These are phyloP conservation scores for Torymus auratus DNA, from an alignment of 2,888 invertebrate genomes.

Conservation along the genomic window DNA sequence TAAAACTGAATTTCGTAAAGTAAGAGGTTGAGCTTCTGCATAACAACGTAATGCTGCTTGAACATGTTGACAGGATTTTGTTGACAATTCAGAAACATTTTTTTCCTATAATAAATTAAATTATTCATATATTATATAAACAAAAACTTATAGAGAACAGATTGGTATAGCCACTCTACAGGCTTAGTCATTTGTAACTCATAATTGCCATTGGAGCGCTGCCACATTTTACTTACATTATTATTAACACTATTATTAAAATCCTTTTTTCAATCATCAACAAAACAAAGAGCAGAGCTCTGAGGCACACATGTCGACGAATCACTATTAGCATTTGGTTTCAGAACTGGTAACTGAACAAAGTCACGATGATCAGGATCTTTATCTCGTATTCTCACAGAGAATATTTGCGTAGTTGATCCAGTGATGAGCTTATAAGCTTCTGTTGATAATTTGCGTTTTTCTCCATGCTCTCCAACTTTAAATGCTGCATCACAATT, in stretches of 20 bases:
- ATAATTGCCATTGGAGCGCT: too few species aligned
- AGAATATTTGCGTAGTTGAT: slow-evolving; percentile 81
- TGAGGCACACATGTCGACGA: slow-evolving; percentile 74
- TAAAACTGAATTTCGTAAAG: slow-evolving; percentile 81
- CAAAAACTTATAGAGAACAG: too few species aligned
- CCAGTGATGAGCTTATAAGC: slow-evolving; percentile 83
- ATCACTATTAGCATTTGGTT: slow-evolving; percentile 73
- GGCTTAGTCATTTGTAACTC: too few species aligned
- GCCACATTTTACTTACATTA: too few species aligned
- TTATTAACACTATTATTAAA: slow-evolving; percentile 79
- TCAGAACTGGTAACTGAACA: slow-evolving; percentile 79
- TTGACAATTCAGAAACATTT: slow-evolving; percentile 64
- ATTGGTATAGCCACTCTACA: too few species aligned
- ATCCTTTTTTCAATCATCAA: slow-evolving; percentile 79
- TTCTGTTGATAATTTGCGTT: slow-evolving; percentile 79
- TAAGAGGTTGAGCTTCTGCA: slow-evolving; percentile 80
- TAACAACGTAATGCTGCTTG: slow-evolving; percentile 82
- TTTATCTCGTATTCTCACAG: slow-evolving; percentile 83
- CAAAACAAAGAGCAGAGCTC: slow-evolving; percentile 78
- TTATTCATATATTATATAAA: too few species aligned
- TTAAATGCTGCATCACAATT: slow-evolving; percentile 83
- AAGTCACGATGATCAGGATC: slow-evolving; percentile 86
- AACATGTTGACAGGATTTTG: slow-evolving; percentile 80
- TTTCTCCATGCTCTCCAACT: slow-evolving; percentile 77
- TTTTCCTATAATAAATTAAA: slow-evolving; percentile 67